Conservation (phyloP, 1,140 invertebrate species). For the Drosophila oshimai region DNA sequence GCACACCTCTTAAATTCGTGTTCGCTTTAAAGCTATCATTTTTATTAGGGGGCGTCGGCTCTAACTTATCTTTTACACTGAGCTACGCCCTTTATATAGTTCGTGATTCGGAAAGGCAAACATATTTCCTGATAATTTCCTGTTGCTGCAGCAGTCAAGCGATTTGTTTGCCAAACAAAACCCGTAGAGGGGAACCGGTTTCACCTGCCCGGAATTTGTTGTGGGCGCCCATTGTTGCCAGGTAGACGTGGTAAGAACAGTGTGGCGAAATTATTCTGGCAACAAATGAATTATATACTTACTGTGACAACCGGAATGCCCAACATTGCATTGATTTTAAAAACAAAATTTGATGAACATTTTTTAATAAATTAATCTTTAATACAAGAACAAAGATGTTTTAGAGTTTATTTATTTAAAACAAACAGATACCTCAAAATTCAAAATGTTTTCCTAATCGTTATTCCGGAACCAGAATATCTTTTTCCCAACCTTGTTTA, state of each 20-base stretch:
- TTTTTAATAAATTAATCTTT: background rate
- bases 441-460: too few species aligned
- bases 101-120: conserved; percentile 20
- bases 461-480: too few species aligned
- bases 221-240: conserved; percentile 52
- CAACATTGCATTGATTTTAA: too few species aligned
- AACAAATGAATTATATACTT: background rate
- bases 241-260: conserved; percentile 25
- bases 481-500: too few species aligned
- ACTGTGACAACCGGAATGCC: too few species aligned
- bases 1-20: conserved; percentile 9
- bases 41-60: conserved; percentile 52
- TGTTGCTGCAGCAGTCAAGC: conserved; percentile 31
- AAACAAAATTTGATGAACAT: background rate
- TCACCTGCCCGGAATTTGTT: conserved; percentile 40
- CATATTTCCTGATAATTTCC: conserved; percentile 42
- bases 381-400: too few species aligned
- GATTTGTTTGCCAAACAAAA: conserved; percentile 65
- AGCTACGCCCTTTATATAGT: conserved; percentile 60
- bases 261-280: conserved; percentile 7
- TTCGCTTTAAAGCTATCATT: conserved; percentile 24
- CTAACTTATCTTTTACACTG: conserved; percentile 23
- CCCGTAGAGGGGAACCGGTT: conserved; percentile 55
- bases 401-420: too few species aligned
- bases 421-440: too few species aligned